A percentile compares a stretch with the other conserved stretches of the same genome.
Conservation (phyloP, 2,797 vertebrate species). For the Okamejei kenojei region DNA sequence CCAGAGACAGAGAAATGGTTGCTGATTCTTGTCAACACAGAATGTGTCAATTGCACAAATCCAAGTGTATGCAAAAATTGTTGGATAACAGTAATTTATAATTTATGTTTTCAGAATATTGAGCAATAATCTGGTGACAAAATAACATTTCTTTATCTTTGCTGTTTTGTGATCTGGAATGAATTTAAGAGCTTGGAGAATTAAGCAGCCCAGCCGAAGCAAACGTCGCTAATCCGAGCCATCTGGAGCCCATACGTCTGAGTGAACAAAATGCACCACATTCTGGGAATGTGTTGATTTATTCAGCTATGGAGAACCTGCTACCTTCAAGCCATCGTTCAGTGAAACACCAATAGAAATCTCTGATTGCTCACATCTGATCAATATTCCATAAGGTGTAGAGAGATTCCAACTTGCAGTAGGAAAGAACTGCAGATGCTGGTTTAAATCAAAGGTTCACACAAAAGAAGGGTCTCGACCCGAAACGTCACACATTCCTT, state of each 20-base stretch:
- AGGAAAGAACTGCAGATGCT: too few relatives aligned
- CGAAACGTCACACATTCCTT: too few relatives aligned
- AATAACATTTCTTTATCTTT: background rate
- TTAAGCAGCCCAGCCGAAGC: background rate
- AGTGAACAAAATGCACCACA: conserved; percentile 6
- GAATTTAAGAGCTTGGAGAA: conserved; percentile 10
- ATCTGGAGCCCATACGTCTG: conserved; percentile 31
- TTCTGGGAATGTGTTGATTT: background rate
- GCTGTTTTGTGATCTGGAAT: conserved; percentile 7
- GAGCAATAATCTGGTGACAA: background rate
- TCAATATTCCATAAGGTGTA: background rate
- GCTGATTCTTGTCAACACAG: background rate
- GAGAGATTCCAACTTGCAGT: background rate
- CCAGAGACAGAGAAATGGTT: background rate
- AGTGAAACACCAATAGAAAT: background rate
- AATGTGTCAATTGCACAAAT: background rate
- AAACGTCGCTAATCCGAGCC: conserved; percentile 12
- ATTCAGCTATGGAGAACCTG: background rate
- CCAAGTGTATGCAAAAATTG: background rate
- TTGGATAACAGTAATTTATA: background rate
- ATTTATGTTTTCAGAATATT: conserved; percentile 16
- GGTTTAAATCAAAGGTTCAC: too few relatives aligned
- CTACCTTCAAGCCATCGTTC: background rate
- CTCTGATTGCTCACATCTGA: background rate
- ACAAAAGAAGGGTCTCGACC: too few relatives aligned